phyloP scores from a whole-genome alignment of 2,113 vertebrate genomes.

The Caretta caretta region DNA sequence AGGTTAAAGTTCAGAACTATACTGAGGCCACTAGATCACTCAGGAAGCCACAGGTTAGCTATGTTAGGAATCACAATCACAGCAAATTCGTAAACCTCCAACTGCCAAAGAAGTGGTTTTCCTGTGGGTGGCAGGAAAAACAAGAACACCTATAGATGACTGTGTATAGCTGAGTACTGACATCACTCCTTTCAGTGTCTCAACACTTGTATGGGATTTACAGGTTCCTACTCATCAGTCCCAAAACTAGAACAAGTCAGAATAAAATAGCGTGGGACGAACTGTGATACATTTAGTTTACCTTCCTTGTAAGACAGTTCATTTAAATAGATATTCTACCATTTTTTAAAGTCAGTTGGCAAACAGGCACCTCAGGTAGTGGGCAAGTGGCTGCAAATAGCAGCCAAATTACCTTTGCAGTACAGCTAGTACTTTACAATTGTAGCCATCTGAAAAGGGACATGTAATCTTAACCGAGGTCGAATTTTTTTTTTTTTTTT shows the following conservation, averaged over 20 bases:
- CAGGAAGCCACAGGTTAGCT: constrained; percentile 25
- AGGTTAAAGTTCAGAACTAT: constrained; percentile 2
- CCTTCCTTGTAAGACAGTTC: background rate
- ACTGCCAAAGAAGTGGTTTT: constrained; percentile 26
- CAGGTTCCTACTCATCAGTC: background rate
- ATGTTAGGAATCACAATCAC: constrained; percentile 13
- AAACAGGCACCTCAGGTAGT: background rate
- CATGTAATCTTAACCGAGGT: background rate
- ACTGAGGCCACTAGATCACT: background rate
- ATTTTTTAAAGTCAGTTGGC: constrained; percentile 16
- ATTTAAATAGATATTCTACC: background rate
- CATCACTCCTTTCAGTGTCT: background rate
- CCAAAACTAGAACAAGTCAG: background rate
- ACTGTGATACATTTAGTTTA: background rate
- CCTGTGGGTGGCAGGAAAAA: constrained; percentile 1
- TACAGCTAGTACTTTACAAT: background rate
- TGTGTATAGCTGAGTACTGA: background rate
- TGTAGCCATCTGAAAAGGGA: constrained; percentile 19
- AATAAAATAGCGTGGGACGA: background rate
- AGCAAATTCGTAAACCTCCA: background rate
- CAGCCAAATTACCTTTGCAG: background rate
- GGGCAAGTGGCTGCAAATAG: background rate
- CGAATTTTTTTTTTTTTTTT: background rate
- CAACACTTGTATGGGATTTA: background rate
- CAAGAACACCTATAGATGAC: background rate